Evolutionary conservation across 2,797 vertebrate species (phyloP).

Genomic region (Pangasius djambal): DNA sequence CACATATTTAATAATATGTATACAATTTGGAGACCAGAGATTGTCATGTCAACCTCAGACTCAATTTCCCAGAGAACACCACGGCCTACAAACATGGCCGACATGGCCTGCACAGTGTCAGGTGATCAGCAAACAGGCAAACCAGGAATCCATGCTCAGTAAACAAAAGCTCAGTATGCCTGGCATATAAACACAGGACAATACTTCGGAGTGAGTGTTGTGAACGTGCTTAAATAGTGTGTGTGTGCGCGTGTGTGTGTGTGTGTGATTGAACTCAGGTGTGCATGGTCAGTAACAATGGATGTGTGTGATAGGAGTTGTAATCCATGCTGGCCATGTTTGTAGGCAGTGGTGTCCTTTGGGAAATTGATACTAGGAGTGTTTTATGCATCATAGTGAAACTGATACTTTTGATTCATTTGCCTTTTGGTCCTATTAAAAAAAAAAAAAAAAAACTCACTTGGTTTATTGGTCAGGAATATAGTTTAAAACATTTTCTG

Average conservation of each 20-base stretch:
- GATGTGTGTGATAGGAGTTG: background rate
- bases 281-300: background rate
- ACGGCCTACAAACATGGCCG: background rate
- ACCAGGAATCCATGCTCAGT: too few species aligned
- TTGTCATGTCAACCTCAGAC: background rate
- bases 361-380: background rate
- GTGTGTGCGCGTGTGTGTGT: too few species aligned
- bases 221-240: background rate
- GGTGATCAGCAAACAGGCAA: too few species aligned
- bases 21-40: background rate
- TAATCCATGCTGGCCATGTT: background rate
- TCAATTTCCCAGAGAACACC: background rate
- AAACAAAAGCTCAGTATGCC: background rate
- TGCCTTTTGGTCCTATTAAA: background rate
- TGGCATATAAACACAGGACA: background rate
- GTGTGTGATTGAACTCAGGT: background rate
- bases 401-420: background rate
- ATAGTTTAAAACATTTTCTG: background rate
- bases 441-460: background rate
- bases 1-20: background rate
- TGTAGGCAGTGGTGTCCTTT: background rate
- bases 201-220: background rate
- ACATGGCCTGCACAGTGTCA: background rate
- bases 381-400: background rate
- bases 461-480: background rate